Evolutionary conservation across 2,113 vertebrate species (phyloP), one percentile per base, ranked within the genome.

Genomic region (Salvelinus namaycush): DNA sequence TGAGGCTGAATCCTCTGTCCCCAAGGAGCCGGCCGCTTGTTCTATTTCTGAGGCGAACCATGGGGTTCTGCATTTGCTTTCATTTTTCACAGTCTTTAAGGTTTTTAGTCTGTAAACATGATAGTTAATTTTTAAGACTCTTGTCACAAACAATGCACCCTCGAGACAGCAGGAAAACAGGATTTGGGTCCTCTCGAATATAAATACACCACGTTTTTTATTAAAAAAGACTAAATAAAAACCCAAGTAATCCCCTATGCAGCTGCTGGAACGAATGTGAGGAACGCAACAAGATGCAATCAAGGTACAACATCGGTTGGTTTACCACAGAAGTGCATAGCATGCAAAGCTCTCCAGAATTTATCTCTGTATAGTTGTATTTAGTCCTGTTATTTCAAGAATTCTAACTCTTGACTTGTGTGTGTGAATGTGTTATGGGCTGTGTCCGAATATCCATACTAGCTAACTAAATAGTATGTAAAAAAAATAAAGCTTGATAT

Each of bases 11-110:
- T 76, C 70, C 34, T 14, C 8, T 3, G 72, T 29, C 82, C 84
- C 82, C 84, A 34, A n/a, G 80, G 73, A 83, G 66, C 49, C 14
- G 34, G 60, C 39, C 14, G 27, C 34, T 73, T 83, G 84, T 76
- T 76, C 82, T 62, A 78, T 86, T 81, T 84, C 1, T 78, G 73
- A 67, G 39, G 64, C 68, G 75, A 68, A 67, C 70, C 67, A 49
- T 20, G 9, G 13, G 51, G 49, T 68, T n/a, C 74, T 51, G 68
- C 70, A 39, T 77, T 66, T 39, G 64, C 72, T 59, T 79, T 66
- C 29, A 29, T 62, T 78, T 75, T 76, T 71, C 44, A 72, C 75
- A 78, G 66, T 76, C 51, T 76, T 87, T 74, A 13, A 76, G 39
- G 49, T 72, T 72, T 72, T 13, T 31, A 34, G 49, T n/a, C 54